Conservation (phyloP, 2,113 vertebrate genomes). For the Burhinus oedicnemus region DNA sequence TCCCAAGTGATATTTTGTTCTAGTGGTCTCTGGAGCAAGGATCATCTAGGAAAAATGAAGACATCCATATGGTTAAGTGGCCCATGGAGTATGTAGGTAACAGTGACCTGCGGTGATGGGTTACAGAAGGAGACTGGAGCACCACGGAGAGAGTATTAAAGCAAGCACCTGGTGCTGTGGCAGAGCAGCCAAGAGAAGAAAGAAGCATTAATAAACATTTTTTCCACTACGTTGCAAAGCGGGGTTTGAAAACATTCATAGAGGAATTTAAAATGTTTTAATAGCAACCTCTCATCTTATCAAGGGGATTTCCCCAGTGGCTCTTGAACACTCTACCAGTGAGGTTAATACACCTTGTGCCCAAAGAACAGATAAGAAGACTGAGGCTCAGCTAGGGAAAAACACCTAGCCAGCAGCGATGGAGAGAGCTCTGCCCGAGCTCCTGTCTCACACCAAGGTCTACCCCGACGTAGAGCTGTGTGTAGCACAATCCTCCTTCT, state of each 20-base stretch:
- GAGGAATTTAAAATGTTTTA: neutral
- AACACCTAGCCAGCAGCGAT: neutral
- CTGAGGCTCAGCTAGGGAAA: neutral
- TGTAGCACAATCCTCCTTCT: neutral
- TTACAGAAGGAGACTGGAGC: neutral
- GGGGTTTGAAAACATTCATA: neutral
- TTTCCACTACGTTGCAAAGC: neutral
- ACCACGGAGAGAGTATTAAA: neutral
- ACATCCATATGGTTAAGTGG: neutral
- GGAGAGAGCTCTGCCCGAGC: neutral
- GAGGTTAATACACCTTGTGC: neutral
- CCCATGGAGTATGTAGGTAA: neutral
- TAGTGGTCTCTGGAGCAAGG: neutral
- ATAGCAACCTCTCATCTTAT: neutral
- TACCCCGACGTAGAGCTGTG: neutral
- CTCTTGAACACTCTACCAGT: neutral
- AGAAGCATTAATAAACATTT: neutral
- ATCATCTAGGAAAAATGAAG: neutral
- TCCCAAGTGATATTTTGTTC: accelerated
- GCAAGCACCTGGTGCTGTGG: neutral
- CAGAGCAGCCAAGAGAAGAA: neutral
- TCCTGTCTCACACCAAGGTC: neutral
- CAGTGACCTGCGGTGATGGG: neutral
- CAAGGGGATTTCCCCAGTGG: neutral
- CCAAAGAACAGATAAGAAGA: neutral